A percentile compares a stretch with the other conserved stretches of the same genome.
Conservation (phyloP, 2,797 vertebrate genomes). For the Craterocephalus amniculus region DNA sequence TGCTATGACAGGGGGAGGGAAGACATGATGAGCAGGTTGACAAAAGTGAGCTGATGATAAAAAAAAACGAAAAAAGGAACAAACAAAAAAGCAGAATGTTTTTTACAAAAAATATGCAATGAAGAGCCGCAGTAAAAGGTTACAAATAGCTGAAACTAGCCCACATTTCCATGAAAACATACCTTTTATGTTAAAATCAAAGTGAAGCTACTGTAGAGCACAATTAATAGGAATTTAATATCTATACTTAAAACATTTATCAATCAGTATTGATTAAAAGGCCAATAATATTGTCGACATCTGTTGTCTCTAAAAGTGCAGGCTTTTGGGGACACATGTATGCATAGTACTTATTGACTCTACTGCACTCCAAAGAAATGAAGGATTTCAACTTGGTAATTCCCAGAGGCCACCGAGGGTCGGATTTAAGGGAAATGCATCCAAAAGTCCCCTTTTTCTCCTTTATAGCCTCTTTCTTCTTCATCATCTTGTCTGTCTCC, state of each 20-base stretch:
- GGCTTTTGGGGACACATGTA: conserved; percentile 7
- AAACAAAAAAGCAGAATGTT: conserved; percentile 12
- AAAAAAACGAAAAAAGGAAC: background rate
- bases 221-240: no score
- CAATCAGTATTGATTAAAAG: no score
- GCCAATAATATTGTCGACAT: no score
- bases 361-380: conserved; percentile 22
- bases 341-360: conserved; percentile 16
- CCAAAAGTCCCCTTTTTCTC: conserved; percentile 20
- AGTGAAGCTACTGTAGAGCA: background rate
- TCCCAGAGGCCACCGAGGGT: conserved; percentile 31
- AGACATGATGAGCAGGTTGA: conserved; percentile 22
- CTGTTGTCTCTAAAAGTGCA: background rate
- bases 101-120: conserved; percentile 19
- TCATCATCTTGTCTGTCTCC: conserved; percentile 7
- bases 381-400: conserved; percentile 8
- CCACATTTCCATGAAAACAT: background rate
- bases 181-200: background rate
- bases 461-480: conserved; percentile 1
- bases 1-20: conserved; percentile 33
- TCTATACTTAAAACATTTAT: no score
- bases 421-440: conserved; percentile 38
- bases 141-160: background rate
- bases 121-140: conserved; percentile 3
- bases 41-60: conserved; percentile 28